Evolutionary conservation across 2,113 vertebrate genomes (phyloP), one percentile per base, ranked within the genome.

Genomic region (Stegostoma tigrinum): DNA sequence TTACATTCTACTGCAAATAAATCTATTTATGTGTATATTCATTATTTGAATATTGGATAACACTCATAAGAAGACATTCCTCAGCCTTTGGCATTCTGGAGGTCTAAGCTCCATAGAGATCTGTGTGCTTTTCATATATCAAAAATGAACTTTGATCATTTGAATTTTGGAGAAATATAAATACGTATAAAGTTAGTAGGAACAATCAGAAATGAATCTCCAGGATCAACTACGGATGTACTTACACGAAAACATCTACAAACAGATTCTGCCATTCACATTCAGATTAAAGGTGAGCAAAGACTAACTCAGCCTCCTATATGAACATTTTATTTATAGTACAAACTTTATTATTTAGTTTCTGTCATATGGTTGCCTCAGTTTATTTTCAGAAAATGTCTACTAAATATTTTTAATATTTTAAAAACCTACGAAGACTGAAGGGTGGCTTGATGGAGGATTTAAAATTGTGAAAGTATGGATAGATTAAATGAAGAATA

Each of bases 151-250:
- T 70, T 38, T 94, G 38, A 95, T 23, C 67, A 72, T 48, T 68
- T 95, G 48, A 45, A 45, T 91, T 45, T 23, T 72, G 68, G 67
- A 27, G 23, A 95, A 23, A 10, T 30, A 1, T 15, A 95, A n/a
- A 17, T 30, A 42, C 42, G 34, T 27, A 68, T 70, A 66, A 68
- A 42, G 90, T 38, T 68, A 21, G 21, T 68, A 42, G 90, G 90
- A n/a, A 30, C 42, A 94, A 42, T 30, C 42, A 48, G 67, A 95
- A 95, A 95, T 95, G 23, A 48, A 95, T 95, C 42, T 52, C 91
- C 24, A 94, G 68, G 93, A 17, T 70, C 93, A 95, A 30, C 27
- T 95, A 48, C 23, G 17, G 27, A 72, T 27, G 24, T 72, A 52
- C 38, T 45, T 68, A 95, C n/a, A 30, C 48, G 24, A 95, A 95